Percentiles rank a stretch among this genome's conserved stretches.
Evolutionary conservation across 2,113 vertebrate genomes (phyloP).

Genomic region (Callionymus lyra): DNA sequence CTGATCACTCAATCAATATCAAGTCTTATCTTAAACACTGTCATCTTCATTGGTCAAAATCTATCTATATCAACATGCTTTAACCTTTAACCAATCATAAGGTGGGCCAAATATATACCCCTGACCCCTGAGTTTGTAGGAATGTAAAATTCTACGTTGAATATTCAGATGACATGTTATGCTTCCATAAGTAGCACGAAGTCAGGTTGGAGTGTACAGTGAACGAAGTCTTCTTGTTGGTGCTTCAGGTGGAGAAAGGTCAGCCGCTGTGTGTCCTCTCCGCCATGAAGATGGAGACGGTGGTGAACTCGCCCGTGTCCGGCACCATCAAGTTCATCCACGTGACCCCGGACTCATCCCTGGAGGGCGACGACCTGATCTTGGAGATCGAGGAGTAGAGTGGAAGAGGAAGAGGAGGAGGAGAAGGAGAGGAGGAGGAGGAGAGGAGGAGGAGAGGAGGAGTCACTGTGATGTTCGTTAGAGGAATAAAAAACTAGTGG

Average conservation of each 20-base stretch:
- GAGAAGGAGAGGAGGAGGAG: not conserved
- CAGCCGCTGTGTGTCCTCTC: conserved; percentile 85
- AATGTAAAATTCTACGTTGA: too few relatives aligned
- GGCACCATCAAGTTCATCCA: conserved; percentile 75
- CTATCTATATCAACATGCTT: too few relatives aligned
- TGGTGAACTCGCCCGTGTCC: conserved; percentile 80
- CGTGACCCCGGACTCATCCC: conserved; percentile 67
- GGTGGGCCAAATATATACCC: too few relatives aligned
- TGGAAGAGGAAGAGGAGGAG: not conserved
- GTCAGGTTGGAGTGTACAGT: too few relatives aligned
- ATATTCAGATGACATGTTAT: too few relatives aligned
- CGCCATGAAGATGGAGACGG: conserved; percentile 94
- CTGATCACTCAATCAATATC: too few relatives aligned
- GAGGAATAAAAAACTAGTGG: not conserved
- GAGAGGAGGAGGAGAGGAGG: not conserved
- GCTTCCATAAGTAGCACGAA: too few relatives aligned
- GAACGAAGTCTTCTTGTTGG: too few relatives aligned
- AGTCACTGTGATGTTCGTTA: not conserved
- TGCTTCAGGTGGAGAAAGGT: conserved; percentile 70
- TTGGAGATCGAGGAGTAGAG: conserved; percentile 72
- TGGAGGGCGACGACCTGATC: conserved; percentile 89
- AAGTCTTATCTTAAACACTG: too few relatives aligned
- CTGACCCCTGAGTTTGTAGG: too few relatives aligned
- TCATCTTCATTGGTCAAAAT: too few relatives aligned
- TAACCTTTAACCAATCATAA: too few relatives aligned